phyloP scores from a whole-genome alignment of 2,113 vertebrate genomes.

The Montifringilla adamsi region DNA sequence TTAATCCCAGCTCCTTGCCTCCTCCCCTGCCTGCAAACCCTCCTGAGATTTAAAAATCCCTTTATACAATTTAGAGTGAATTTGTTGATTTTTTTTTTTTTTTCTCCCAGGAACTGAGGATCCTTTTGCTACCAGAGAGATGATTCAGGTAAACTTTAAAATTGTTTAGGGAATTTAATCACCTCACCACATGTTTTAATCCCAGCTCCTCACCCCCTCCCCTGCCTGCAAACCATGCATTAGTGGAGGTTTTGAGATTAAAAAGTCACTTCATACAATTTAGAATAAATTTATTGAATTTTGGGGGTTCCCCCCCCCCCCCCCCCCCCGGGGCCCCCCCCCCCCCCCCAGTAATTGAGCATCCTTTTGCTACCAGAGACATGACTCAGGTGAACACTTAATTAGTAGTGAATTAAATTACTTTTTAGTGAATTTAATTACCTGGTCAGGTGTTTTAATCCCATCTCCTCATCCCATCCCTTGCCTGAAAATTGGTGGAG shows the following conservation, averaged over 20 bases:
- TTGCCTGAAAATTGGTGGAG: background rate
- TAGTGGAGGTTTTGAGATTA: background rate
- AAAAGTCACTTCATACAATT: background rate
- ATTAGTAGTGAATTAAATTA: background rate
- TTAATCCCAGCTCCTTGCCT: background rate
- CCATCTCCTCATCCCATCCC: background rate
- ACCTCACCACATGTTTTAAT: background rate
- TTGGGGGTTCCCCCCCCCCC: background rate
- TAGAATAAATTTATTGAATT: background rate
- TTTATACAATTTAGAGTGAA: background rate
- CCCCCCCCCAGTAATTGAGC: background rate
- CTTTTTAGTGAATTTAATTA: constrained; percentile 63
- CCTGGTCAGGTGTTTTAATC: constrained; percentile 67
- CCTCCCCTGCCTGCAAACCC: background rate
- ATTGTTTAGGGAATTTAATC: background rate
- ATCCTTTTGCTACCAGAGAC: background rate
- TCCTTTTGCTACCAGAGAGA: background rate
- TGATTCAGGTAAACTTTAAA: background rate
- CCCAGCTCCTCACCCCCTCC: accelerated
- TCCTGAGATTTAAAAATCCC: background rate
- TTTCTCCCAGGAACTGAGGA: no score
- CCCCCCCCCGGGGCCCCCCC: no score
- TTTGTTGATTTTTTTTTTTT: background rate
- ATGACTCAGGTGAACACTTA: background rate
- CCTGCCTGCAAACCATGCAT: background rate